Evolutionary conservation across 2,888 invertebrate genomes (phyloP), one percentile per base, ranked within the genome.

Genomic region (Cheilosia urbana): DNA sequence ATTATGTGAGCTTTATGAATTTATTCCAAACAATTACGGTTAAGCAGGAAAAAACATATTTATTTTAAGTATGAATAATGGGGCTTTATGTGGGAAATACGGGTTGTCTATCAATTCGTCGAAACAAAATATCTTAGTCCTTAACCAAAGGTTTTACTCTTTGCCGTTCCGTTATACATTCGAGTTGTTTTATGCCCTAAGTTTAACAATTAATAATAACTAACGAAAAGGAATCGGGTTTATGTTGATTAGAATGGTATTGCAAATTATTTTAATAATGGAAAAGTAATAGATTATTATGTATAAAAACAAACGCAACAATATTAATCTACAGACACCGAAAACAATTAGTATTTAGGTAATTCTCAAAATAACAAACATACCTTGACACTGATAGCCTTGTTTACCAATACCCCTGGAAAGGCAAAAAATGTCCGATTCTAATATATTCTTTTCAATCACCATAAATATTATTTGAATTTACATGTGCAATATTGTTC

Each of bases 311-410:
- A 80, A 80, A 69, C 77, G 45, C 60, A 83, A 78, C 55, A 62
- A 66, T 60, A 51, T 71, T 71, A 72, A 78, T 82, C 79, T 75
- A 84, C 68, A 83, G 72, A 84, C 79, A 80, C 75, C 79, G 73
- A 79, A 80, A 79, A 84, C 68, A 84, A 80, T 80, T 51, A 65
- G 60, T 73, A 73, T 30, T 79, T 62, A 80, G 62, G 55, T 68
- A 66, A 37, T 68, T 76, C 66, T 76, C 60, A 81, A 63, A 69
- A 76, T 81, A 37, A 71, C 66, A 81, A 85, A 92, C 92, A 93
- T 95, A 97, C 97, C 97, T 97, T 98, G 98, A 94, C 98, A 98
- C 93, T 98, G 98, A 94, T 98, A 98, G 93, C 98, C 98, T 94
- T 98, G 98, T 94, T 98, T 98, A 93, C 98, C 98, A 93, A 98